A percentile compares a stretch with the other conserved stretches of the same genome.
These are phyloP conservation scores for Hirudinaria manillensis DNA, from an alignment of 2,888 invertebrate genomes.

Conservation along the genomic window DNA sequence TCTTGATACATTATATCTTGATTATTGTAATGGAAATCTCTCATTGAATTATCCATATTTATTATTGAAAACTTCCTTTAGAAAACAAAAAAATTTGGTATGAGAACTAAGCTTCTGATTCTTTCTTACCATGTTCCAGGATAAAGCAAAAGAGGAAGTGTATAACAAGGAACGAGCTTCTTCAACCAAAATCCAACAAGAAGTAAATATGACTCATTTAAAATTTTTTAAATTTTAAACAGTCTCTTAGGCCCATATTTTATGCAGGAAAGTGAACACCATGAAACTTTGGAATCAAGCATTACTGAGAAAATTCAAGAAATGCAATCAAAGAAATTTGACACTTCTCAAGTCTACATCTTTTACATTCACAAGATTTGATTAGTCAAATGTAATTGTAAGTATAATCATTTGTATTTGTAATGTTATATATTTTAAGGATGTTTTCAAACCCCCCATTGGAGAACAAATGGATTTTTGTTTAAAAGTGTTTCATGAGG, in stretches of 20 bases:
- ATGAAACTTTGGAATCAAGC: constrained; percentile 14
- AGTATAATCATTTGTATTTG: too few species aligned
- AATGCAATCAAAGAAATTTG: not conserved
- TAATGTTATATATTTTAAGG: not conserved
- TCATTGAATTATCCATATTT: too few species aligned
- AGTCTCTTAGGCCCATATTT: not conserved
- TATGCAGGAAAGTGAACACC: not conserved
- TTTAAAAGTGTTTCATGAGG: not conserved
- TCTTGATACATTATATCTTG: too few species aligned
- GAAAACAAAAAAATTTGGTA: too few species aligned
- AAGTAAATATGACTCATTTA: not conserved
- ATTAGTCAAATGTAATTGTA: too few species aligned
- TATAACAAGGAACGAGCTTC: not conserved
- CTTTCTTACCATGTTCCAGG: too few species aligned
- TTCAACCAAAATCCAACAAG: not conserved
- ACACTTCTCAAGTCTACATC: too few species aligned
- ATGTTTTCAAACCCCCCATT: not conserved
- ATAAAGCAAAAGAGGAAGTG: constrained; percentile 8
- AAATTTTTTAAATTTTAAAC: not conserved
- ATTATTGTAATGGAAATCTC: too few species aligned
- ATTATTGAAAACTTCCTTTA: too few species aligned
- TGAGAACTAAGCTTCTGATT: too few species aligned
- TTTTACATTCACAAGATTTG: too few species aligned
- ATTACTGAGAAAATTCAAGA: constrained; percentile 2
- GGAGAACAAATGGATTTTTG: constrained; percentile 16